Evolutionary conservation across 2,113 vertebrate genomes (phyloP).

Genomic region (Xiphorhynchus elegans): DNA sequence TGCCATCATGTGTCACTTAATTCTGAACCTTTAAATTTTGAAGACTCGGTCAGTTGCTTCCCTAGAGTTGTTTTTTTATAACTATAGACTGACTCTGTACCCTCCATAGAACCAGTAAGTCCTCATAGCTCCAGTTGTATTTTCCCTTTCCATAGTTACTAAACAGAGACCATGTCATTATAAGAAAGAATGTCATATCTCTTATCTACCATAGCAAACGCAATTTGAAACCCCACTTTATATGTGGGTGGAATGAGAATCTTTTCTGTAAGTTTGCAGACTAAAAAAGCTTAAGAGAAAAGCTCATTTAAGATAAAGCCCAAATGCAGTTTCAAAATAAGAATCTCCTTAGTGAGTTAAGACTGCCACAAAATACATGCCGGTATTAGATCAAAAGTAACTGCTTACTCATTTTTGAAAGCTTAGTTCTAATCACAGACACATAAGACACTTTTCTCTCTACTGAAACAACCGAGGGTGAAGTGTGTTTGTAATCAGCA

Average conservation of each 20-base stretch:
- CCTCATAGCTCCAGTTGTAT: background rate
- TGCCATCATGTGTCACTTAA: background rate
- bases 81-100: background rate
- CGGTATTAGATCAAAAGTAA: slow-evolving; percentile 35
- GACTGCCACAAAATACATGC: background rate
- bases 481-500: slow-evolving; percentile 31
- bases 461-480: background rate
- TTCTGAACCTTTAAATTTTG: background rate
- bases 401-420: slow-evolving; percentile 47
- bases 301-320: background rate
- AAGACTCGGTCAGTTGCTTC: background rate
- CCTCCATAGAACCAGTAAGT: background rate
- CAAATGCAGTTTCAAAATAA: slow-evolving; percentile 7
- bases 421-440: background rate
- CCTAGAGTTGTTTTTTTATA: background rate
- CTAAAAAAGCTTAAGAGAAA: background rate
- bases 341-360: slow-evolving; percentile 27
- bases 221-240: slow-evolving; percentile 25
- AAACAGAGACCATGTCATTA: background rate
- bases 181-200: background rate
- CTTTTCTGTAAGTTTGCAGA: background rate
- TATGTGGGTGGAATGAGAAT: background rate
- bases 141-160: background rate
- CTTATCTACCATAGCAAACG: background rate
- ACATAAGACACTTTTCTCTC: background rate